Evolutionary conservation across 1,140 invertebrate genomes (phyloP), one percentile per base, ranked within the genome.

Genomic region (Drosophila pseudoananassae): DNA sequence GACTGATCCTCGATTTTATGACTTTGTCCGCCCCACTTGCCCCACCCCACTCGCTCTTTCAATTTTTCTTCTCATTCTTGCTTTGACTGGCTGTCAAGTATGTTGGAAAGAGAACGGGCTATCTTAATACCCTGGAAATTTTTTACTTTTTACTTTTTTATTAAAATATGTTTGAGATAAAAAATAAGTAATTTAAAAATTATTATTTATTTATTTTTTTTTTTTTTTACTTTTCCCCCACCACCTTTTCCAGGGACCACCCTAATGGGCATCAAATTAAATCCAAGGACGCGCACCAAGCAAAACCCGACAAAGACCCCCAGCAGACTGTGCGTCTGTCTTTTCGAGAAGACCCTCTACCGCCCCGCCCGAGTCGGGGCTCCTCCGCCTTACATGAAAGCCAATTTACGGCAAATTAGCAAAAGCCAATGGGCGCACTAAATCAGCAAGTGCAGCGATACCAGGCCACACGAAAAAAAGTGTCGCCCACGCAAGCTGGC

Each of bases 301-400:
- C 65, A 81, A 85, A 83, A 68, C 80, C 80, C 80, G 83, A 76
- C 81, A 85, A 85, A 81, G 68, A 84, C 80, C 80, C 80, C 76
- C 80, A 76, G 76, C 80, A 84, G 80, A 79, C 80, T 76, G 46
- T 40, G 17, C 46, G 79, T 78, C 80, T 61, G 65, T 72, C 7
- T 25, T 36, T 63, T 45, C 33, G 46, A 71, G 38, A 65, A 47
- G n/a, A 29, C 70, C 51, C 54, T 27, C 36, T 55, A 7, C 10
- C 33, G n/a, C 40, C 49, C 25, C 20, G 1, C 14, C 12, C 12
- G 4, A 25, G 53, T 23, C 45, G 25, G n/a, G 10, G 25, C 53
- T 12, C 7, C 20, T 12, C 10, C 58, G 51, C 46, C 73, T 85
- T 85, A 82, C 78, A 87, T 68, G 61, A 71, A 70, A 82, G 65